Base-by-base conservation (phyloP, 2,113 vertebrate genomes). In the Chaenogobius annularis region DNA sequence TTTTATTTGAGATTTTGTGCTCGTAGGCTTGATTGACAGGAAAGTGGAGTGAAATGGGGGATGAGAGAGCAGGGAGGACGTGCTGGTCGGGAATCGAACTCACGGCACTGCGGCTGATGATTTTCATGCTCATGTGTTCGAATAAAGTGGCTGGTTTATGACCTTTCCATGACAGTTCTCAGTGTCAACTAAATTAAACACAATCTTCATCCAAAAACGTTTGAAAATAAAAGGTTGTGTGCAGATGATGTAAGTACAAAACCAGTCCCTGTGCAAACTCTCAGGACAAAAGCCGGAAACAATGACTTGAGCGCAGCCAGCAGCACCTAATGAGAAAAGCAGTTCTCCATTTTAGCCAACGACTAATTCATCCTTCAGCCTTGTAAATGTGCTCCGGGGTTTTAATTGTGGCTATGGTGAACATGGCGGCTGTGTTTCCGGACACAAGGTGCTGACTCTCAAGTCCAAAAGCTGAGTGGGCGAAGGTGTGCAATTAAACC, bases 271-370 rank as follows among this genome's bases (percentile, higher is more conserved):
- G 40, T 66, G 71, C 78, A 82, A 44, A 17, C 31, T 83, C 68
- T 66, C 63, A 70, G 50, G 77, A 84, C 69, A 77, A 81, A 75
- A 15, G 68, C 74, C 66, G 74, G 87, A 80, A 83, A 80, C 79
- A 85, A 80, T 86, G 69, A 80, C 73, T 54, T 55, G 77, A 81
- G 35, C 76, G 54, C 66, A 85, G 73, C 75, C 76, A 80, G 62
- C 58, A 19, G 69, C 19, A 56, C 55, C 0, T 85, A 76, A 90
- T 82, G 85, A 83, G 78, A 78, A 82, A 89, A 82, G 74, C 84
- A 78, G 83, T 1, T 31, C 65, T 69, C 10, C 11, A 35, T 63
- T 63, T 73, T 68, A 75, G 75, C 67, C 79, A 70, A 75, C 70
- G 2, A 54, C 35, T 68, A 67, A 81, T 82, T 82, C 76, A 70